A percentile compares a stretch with the other conserved stretches of the same genome.
phyloP scores from a whole-genome alignment of 2,888 invertebrate species.

The Drosophila sordidapex region DNA sequence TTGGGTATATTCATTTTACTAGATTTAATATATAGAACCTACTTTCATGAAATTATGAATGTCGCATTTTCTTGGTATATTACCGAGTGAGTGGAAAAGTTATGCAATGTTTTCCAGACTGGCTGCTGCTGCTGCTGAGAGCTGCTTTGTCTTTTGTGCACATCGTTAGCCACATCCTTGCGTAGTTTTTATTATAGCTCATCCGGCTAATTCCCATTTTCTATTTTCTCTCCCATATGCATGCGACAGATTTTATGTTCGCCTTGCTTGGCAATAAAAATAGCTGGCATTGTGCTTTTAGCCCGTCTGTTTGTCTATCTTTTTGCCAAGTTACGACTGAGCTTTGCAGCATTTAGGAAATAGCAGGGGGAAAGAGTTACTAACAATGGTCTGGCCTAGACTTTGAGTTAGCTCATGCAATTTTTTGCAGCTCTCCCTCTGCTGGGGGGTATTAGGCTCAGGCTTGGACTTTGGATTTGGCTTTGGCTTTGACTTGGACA shows the following conservation, averaged over 20 bases:
- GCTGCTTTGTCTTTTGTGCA: conserved; percentile 61
- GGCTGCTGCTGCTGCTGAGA: conserved; percentile 21
- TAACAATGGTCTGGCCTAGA: conserved; percentile 66
- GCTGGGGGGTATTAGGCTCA: conserved; percentile 56
- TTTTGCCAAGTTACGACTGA: conserved; percentile 57
- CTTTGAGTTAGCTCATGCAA: conserved; percentile 66
- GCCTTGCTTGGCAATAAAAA: conserved; percentile 74
- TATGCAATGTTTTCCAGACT: conserved; percentile 2
- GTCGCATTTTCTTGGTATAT: conserved; percentile 15
- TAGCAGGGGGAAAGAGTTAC: conserved; percentile 17
- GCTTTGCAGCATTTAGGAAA: conserved; percentile 44
- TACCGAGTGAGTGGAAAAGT: conserved; percentile 18
- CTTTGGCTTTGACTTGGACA: conserved; percentile 61
- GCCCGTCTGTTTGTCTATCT: conserved; percentile 43
- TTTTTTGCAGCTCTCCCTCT: conserved; percentile 39
- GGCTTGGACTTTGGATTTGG: conserved; percentile 55
- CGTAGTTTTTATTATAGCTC: conserved; percentile 72
- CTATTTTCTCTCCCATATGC: conserved; percentile 48
- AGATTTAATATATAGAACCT: conserved; percentile 13
- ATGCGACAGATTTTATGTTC: conserved; percentile 74
- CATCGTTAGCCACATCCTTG: conserved; percentile 77
- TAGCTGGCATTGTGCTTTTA: conserved; percentile 72
- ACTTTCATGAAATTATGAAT: conserved; percentile 32
- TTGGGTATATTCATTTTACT: conserved; percentile 5
- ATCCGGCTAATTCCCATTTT: conserved; percentile 55